These are phyloP conservation scores for Trichoplusia ni DNA, from an alignment of 1,140 invertebrate genomes.

Conservation along the genomic window DNA sequence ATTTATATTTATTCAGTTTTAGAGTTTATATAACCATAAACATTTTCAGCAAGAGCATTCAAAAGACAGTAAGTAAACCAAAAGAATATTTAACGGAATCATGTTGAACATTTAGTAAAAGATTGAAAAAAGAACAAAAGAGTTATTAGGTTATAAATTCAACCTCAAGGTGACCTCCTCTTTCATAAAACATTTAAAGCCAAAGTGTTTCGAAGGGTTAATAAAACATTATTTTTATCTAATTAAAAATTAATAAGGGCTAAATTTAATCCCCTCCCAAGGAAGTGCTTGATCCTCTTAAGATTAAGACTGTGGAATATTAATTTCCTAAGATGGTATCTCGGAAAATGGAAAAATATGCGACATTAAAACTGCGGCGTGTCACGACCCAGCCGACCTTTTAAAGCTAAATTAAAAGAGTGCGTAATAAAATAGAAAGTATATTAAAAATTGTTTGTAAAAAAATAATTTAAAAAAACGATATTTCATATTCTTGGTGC, in stretches of 20 bases:
- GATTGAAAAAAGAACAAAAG: no score
- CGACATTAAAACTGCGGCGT: not conserved
- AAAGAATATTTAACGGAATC: no score
- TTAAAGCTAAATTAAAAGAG: conserved; percentile 15
- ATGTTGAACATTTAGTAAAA: no score
- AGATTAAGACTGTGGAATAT: conserved; percentile 16
- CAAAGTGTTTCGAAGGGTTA: not conserved
- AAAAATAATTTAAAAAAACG: no score
- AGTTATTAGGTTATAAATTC: no score
- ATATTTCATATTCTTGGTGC: no score
- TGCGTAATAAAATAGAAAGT: not conserved
- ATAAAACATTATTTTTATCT: not conserved
- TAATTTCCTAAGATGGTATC: conserved; percentile 14
- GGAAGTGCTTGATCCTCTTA: conserved; percentile 12
- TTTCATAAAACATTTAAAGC: conserved; percentile 1
- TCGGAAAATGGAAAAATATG: not conserved
- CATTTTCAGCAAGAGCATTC: no score
- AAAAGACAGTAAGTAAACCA: no score
- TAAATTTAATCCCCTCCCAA: not conserved
- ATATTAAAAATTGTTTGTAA: not conserved
- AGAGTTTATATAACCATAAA: no score
- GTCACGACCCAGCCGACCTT: not conserved
- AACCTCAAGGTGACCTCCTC: not conserved
- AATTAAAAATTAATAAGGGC: conserved; percentile 15
- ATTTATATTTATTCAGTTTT: no score